These are phyloP conservation scores for Palythoa caribaeorum DNA, from an alignment of 92 coral and sea anemone species.

Conservation along the genomic window DNA sequence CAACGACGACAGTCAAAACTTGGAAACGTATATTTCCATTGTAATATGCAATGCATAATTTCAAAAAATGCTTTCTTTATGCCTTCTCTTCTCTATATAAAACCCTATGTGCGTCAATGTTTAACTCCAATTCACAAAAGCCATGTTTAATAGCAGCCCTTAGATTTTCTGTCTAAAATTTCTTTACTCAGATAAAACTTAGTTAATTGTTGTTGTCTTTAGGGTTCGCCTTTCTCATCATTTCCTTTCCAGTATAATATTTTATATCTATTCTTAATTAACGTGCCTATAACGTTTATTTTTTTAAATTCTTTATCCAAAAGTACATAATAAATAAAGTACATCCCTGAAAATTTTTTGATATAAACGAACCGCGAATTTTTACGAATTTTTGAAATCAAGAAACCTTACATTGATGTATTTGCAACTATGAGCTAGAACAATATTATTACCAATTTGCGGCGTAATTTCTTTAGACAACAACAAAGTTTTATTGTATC, in stretches of 20 bases:
- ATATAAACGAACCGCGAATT: background rate
- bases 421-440: too few relatives aligned
- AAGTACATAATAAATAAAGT: background rate
- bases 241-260: background rate
- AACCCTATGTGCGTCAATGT: constrained; percentile 31
- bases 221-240: background rate
- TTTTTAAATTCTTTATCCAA: too few relatives aligned
- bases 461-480: too few relatives aligned
- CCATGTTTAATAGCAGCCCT: background rate
- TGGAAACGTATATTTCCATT: constrained; percentile 63
- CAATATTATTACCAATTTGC: too few relatives aligned
- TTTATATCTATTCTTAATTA: background rate
- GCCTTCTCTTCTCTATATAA: constrained; percentile 43
- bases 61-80: constrained; percentile 43
- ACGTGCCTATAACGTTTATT: background rate
- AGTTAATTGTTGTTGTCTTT: background rate
- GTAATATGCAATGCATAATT: constrained; percentile 39
- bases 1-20: constrained; percentile 46
- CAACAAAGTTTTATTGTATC: too few relatives aligned
- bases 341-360: background rate
- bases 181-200: background rate
- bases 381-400: background rate
- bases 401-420: background rate
- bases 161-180: background rate
- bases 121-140: background rate